Conservation (phyloP, 2,797 vertebrate genomes). For the Limosa lapponica region DNA sequence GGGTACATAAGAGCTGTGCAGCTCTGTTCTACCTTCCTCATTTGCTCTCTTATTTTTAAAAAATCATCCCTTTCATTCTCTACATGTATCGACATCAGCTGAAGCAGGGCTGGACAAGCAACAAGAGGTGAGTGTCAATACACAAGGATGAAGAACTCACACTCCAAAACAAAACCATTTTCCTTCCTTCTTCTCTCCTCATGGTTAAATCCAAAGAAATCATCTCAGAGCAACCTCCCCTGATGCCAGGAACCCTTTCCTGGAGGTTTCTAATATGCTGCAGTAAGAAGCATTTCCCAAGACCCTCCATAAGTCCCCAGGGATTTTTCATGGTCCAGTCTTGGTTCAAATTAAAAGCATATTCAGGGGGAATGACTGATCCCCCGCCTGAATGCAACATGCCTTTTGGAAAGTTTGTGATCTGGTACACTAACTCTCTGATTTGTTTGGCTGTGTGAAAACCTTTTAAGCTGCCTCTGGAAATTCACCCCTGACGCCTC, state of each 20-base stretch:
- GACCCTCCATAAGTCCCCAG: neutral
- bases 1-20: neutral
- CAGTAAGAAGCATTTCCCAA: neutral
- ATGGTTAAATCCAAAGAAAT: neutral
- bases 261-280: neutral
- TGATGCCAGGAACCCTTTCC: neutral
- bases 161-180: neutral
- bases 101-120: neutral
- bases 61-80: neutral
- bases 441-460: neutral
- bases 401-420: neutral
- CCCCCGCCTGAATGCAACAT: neutral
- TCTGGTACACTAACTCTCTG: neutral
- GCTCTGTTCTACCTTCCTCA: neutral
- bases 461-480: neutral
- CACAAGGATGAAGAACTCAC: neutral
- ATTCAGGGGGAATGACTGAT: neutral
- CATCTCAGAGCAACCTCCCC: neutral
- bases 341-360: neutral
- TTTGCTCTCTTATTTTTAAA: neutral
- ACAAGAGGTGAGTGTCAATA: neutral
- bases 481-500: slow-evolving; percentile 34
- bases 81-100: neutral
- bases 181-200: neutral
- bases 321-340: neutral